Base-by-base conservation (phyloP, 2,888 invertebrate species). In the Andrena minutula region DNA sequence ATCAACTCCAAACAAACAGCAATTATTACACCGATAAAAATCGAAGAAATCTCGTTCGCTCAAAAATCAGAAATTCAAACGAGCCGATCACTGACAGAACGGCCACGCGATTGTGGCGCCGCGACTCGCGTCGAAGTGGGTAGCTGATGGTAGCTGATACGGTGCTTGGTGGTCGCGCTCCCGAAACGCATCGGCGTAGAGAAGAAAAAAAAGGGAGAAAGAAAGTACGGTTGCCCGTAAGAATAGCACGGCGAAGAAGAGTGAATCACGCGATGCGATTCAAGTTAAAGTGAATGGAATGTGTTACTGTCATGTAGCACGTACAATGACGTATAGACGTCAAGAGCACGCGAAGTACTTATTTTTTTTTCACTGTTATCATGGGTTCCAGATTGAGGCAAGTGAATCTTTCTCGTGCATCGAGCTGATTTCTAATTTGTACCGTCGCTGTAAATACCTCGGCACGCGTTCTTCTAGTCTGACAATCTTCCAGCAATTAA, bases 321-420 rank as follows among this genome's bases (percentile, higher is more conserved):
- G 66, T 88, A 86, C 86, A 84, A 89, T 89, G 89, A 86, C 86
- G 86, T 86, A 87, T 87, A 87, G 82, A 86, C 79, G 82, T 89
- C 88, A 81, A 68, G 66, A 79, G 71, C 64, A 85, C 82, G 74
- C 63, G 47, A 84, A 88, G 76, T 85, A 86, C 80, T 85, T 86
- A 79, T 84, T 97, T 95, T 95, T 96, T 92, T 88, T 88, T 82
- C 80, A 56, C 82, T 88, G 72, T 88, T 89, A 92, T 89, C 90
- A 95, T 95, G 95, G 95, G 95, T 90, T 95, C 95, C 86, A 94
- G 95, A 94, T 93, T 95, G 89, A 94, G 95, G 95, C 94, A 93
- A 91, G 91, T 89, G 53, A 69, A 81, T 82, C 61, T 58, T 71
- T 64, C 30, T 20, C 23, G 16, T 7, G 30, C 30, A 28, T 0